phyloP scores from a whole-genome alignment of 2,797 vertebrate species.

The Acrocephalus scirpaceus region DNA sequence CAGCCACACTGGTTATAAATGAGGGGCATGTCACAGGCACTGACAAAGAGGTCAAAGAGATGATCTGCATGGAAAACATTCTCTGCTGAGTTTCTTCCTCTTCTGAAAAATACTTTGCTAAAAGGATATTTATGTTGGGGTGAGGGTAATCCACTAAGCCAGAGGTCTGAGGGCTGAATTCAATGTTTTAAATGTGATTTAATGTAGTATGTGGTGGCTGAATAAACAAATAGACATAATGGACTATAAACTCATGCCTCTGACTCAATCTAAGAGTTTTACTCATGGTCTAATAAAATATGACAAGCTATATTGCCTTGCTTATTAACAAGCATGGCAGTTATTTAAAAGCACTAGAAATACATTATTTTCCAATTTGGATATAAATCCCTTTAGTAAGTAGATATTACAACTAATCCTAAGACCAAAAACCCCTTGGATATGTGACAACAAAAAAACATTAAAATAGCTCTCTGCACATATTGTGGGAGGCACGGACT shows the following conservation, averaged over 20 bases:
- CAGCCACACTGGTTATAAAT: background rate
- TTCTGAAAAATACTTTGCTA: background rate
- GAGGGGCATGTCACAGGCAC: background rate
- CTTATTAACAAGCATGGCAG: background rate
- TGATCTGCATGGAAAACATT: background rate
- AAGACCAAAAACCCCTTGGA: background rate
- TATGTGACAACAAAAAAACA: background rate
- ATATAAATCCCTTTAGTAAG: constrained; percentile 17
- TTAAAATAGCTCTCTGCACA: constrained; percentile 2
- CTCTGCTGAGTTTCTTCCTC: background rate
- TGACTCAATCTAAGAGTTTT: background rate
- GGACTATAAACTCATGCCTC: background rate
- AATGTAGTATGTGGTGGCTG: background rate
- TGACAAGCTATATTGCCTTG: constrained; percentile 6
- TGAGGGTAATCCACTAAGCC: background rate
- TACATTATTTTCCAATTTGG: background rate
- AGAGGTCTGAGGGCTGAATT: background rate
- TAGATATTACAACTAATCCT: constrained; percentile 14
- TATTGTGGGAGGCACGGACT: background rate
- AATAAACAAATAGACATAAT: background rate
- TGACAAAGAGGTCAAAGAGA: background rate
- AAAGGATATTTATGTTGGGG: background rate
- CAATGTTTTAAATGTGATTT: background rate
- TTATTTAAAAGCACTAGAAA: background rate
- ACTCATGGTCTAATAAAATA: background rate